phyloP scores from a whole-genome alignment of 2,888 invertebrate genomes.

The Drosophila vallismaia region DNA sequence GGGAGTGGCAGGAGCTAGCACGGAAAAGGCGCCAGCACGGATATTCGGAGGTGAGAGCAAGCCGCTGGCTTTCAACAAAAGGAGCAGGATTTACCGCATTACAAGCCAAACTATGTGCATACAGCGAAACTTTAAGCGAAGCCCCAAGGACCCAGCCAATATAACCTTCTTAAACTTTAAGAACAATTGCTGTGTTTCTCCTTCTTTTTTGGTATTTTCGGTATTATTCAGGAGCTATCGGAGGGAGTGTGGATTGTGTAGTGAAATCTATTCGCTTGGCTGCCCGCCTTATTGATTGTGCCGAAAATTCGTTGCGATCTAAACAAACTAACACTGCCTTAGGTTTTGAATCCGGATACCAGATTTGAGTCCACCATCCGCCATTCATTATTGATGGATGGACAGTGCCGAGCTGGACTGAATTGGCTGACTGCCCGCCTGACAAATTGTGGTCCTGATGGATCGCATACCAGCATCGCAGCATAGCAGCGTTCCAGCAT shows the following conservation, averaged over 20 bases:
- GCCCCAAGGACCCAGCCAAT: slow-evolving; percentile 13
- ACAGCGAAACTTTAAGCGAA: slow-evolving; percentile 37
- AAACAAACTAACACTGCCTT: slow-evolving; percentile 18
- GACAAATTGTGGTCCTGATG: slow-evolving; percentile 64
- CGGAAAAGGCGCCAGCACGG: slow-evolving; percentile 4
- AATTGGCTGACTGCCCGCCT: slow-evolving; percentile 53
- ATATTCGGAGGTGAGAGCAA: slow-evolving; percentile 32
- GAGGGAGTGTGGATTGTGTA: not conserved
- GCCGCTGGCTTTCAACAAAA: slow-evolving; percentile 23
- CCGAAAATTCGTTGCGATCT: slow-evolving; percentile 45
- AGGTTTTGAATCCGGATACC: not conserved
- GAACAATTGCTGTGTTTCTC: slow-evolving; percentile 3
- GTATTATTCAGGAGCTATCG: not conserved
- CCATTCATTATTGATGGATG: slow-evolving; percentile 58
- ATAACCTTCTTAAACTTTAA: slow-evolving; percentile 37
- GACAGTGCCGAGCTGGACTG: slow-evolving; percentile 14
- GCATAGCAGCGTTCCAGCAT: slow-evolving; percentile 30
- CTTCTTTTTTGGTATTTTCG: not conserved
- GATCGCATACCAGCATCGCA: slow-evolving; percentile 41
- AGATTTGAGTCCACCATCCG: slow-evolving; percentile 8
- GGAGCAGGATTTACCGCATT: slow-evolving; percentile 36
- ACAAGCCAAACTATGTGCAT: slow-evolving; percentile 41
- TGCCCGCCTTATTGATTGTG: slow-evolving; percentile 58
- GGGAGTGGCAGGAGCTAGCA: not conserved
- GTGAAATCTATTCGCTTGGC: slow-evolving; percentile 16